Evolutionary conservation across 2,888 invertebrate genomes (phyloP), one percentile per base, ranked within the genome.

Genomic region (Oxytorus armatus): DNA sequence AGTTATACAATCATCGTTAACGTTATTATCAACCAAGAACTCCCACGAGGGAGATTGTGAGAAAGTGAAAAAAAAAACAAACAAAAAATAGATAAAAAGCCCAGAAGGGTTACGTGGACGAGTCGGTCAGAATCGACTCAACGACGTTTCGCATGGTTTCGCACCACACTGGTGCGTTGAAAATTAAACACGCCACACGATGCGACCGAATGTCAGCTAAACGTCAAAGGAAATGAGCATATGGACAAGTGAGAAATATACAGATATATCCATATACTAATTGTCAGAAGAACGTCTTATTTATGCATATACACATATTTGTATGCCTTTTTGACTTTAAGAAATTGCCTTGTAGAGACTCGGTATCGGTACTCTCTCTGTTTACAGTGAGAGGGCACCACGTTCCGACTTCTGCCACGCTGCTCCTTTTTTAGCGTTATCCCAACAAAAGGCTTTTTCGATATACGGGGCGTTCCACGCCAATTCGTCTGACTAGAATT

Each of bases 301-400:
- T 8, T 7, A 1, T 16, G 11, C 16, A 5, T 0, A 2, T 11
- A 11, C 29, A 11, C 8, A n/a, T 3, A 29, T 4, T n/a, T n/a
- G n/a, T 49, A 33, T 23, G 68, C 11, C 68, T 11, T 16, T 25
- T 14, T 55, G 16, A 29, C 14, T 1, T 1, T 42, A 7, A 55
- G 18, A 3, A 1, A 5, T 0, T n/a, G 7, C n/a, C 11, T 1
- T 29, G n/a, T 25, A 55, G 14, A 10, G 1, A 55, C n/a, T 7
- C n/a, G 2, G 36, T 25, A 44, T 8, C 23, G 8, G 1, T 8
- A 18, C n/a, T 16, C 29, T 44, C 14, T 73, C 23, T 63, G 63
- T 63, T 73, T 39, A 49, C 61, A 53, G 16, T 1, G 63, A 51
- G 73, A 33, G 61, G 73, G 73, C 73, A 53, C 53, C 73, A 63